Evolutionary conservation across 2,797 vertebrate species (phyloP).

Genomic region (Ctenosaura bakeri): DNA sequence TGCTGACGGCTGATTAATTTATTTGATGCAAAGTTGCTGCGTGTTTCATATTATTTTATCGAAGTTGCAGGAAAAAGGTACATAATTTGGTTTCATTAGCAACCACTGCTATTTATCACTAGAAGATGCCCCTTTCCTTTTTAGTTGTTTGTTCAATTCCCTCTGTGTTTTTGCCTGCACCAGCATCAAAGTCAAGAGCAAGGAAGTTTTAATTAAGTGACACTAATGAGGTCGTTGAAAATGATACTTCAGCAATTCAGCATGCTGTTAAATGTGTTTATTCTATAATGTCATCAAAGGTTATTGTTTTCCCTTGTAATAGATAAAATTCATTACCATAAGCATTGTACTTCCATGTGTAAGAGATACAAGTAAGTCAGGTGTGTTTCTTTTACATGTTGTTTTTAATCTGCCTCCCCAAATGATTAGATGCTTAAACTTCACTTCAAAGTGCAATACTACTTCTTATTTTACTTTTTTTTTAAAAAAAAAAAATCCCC

Average conservation of each 20-base stretch:
- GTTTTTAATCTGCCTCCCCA: conserved; percentile 74
- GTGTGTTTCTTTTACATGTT: conserved; percentile 76
- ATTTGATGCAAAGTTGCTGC: conserved; percentile 87
- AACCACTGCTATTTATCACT: conserved; percentile 87
- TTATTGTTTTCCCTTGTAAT: conserved; percentile 86
- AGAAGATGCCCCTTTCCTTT: conserved; percentile 76
- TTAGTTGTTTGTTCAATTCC: conserved; percentile 87
- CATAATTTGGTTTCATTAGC: conserved; percentile 89
- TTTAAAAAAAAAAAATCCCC: not conserved
- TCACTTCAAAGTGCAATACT: conserved; percentile 70
- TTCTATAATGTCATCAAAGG: conserved; percentile 91
- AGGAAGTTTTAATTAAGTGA: conserved; percentile 94
- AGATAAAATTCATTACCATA: conserved; percentile 88
- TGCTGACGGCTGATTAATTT: conserved; percentile 87
- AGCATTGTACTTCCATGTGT: conserved; percentile 84
- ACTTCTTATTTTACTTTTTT: conserved; percentile 36
- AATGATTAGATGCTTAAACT: conserved; percentile 76
- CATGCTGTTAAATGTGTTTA: conserved; percentile 92
- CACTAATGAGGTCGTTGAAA: conserved; percentile 94
- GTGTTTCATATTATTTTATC: conserved; percentile 89
- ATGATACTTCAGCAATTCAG: conserved; percentile 89
- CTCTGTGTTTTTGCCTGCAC: conserved; percentile 86
- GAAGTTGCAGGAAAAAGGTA: conserved; percentile 87
- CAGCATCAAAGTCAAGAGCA: conserved; percentile 93
- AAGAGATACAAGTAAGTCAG: conserved; percentile 81